Conservation (phyloP, 2,888 invertebrate genomes). For the Drosophila stalkeri region DNA sequence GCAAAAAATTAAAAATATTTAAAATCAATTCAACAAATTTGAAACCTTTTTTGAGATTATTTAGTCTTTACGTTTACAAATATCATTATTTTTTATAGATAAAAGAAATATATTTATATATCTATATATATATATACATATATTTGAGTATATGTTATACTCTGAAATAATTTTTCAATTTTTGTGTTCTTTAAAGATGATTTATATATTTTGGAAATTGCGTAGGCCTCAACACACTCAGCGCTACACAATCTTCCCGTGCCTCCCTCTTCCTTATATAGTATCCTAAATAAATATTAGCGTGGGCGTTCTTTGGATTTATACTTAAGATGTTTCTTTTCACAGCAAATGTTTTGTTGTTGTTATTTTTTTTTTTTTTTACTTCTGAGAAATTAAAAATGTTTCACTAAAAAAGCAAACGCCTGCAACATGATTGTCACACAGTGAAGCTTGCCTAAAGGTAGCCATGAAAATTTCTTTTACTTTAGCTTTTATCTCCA, state of each 20-base stretch:
- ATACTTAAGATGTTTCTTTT: constrained; percentile 12
- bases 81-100: not conserved
- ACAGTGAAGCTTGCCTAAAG: constrained; percentile 7
- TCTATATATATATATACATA: too few species aligned
- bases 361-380: not conserved
- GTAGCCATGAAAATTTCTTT: not conserved
- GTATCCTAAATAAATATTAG: constrained; percentile 20
- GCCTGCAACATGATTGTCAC: constrained; percentile 3
- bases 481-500: constrained; percentile 1
- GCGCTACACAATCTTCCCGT: not conserved
- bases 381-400: constrained; percentile 13
- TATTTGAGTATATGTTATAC: too few species aligned
- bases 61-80: not conserved
- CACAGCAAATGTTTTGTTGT: not conserved
- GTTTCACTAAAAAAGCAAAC: not conserved
- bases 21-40: not conserved
- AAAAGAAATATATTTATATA: not conserved
- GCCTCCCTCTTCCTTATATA: not conserved
- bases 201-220: constrained; percentile 9
- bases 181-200: constrained; percentile 6
- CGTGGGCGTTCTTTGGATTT: constrained; percentile 15
- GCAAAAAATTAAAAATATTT: not conserved
- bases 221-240: constrained; percentile 11
- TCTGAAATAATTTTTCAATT: not conserved
- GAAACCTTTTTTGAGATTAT: not conserved